Evolutionary conservation across 2,113 vertebrate species (phyloP).

Genomic region (Chauna torquata): DNA sequence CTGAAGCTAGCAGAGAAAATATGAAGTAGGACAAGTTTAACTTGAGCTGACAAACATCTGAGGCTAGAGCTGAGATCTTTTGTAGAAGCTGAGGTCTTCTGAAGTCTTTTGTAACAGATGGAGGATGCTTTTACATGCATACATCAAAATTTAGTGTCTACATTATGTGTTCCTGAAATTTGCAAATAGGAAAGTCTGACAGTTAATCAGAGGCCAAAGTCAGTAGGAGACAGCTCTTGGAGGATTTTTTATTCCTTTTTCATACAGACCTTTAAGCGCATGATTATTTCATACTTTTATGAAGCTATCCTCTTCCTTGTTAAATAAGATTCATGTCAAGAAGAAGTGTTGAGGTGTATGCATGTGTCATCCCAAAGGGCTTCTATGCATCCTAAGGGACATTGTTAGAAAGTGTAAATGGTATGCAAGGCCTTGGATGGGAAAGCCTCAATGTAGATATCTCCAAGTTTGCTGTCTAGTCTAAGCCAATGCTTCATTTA

Average conservation of each 20-base stretch:
- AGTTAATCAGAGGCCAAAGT: not conserved
- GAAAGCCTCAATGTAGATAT: not conserved
- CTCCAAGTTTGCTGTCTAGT: not conserved
- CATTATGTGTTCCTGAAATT: not conserved
- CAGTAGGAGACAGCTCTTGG: not conserved
- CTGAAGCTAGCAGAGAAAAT: not conserved
- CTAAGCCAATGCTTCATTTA: not conserved
- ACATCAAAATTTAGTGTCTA: not conserved
- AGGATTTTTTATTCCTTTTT: not conserved
- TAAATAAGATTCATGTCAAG: not conserved
- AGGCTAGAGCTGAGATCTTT: not conserved
- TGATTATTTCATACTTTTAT: not conserved
- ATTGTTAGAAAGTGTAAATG: not conserved
- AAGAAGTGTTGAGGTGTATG: not conserved
- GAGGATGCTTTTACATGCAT: not conserved
- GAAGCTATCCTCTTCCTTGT: not conserved
- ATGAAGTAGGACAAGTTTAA: not conserved
- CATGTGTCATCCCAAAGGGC: rapidly evolving
- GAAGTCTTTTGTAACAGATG: not conserved
- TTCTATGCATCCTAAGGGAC: not conserved
- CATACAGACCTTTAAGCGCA: not conserved
- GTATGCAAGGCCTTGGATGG: not conserved
- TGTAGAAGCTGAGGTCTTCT: not conserved
- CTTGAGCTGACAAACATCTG: not conserved
- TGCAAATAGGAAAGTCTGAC: not conserved